phyloP scores from a whole-genome alignment of 2,888 invertebrate genomes.

The Eilema sororculum region DNA sequence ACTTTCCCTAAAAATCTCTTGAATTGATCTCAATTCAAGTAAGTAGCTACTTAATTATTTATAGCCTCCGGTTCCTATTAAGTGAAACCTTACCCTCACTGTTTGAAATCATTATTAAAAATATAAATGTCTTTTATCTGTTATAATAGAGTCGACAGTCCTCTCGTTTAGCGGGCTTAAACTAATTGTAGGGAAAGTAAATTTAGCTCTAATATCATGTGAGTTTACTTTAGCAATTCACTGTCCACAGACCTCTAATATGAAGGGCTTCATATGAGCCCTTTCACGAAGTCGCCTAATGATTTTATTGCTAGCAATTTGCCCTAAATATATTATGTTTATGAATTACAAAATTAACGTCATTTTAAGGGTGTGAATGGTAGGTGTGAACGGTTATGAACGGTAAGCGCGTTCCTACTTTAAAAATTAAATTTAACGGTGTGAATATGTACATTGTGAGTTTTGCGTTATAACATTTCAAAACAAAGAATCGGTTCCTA shows the following conservation, averaged over 20 bases:
- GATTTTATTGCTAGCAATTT: slow-evolving; percentile 34
- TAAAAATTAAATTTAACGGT: slow-evolving; percentile 11
- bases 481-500: background rate
- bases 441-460: background rate
- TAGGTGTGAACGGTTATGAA: background rate
- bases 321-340: slow-evolving; percentile 23
- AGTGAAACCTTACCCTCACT: background rate
- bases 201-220: slow-evolving; percentile 10
- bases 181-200: slow-evolving; percentile 4
- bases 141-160: background rate
- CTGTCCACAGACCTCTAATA: slow-evolving; percentile 32
- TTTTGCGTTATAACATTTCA: background rate
- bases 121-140: background rate
- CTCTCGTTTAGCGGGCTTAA: background rate
- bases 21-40: no score
- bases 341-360: slow-evolving; percentile 23
- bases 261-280: slow-evolving; percentile 28
- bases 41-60: no score
- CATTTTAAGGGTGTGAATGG: slow-evolving; percentile 20
- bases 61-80: background rate
- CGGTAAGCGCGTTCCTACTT: background rate
- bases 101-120: background rate
- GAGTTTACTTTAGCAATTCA: slow-evolving; percentile 11
- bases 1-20: no score
- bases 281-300: slow-evolving; percentile 35